phyloP scores from a whole-genome alignment of 2,113 vertebrate species.

The Galbula dea region DNA sequence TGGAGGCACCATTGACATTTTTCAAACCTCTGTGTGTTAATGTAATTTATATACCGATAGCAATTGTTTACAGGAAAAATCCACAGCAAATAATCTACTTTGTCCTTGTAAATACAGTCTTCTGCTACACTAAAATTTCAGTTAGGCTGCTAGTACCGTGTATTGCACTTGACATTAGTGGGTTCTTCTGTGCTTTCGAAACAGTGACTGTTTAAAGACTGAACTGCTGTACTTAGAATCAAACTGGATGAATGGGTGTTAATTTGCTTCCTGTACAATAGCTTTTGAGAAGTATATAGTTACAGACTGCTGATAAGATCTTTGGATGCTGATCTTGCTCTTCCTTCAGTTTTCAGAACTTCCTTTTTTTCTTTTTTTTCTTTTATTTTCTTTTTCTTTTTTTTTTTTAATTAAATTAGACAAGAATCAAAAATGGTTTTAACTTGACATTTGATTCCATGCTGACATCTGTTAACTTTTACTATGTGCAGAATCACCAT shows the following conservation, averaged over 20 bases:
- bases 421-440: neutral
- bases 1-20: neutral
- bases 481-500: neutral
- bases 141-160: neutral
- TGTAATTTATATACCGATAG: neutral
- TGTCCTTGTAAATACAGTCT: neutral
- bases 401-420: neutral
- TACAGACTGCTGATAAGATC: neutral
- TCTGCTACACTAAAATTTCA: neutral
- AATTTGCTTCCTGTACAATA: neutral
- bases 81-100: neutral
- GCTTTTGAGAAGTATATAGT: neutral
- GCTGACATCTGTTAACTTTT: neutral
- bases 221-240: neutral
- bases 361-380: neutral
- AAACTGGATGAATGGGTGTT: neutral
- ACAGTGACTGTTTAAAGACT: neutral
- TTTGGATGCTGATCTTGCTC: accelerated
- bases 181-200: neutral
- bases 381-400: neutral
- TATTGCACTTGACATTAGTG: neutral
- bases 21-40: neutral
- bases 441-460: neutral
- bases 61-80: neutral
- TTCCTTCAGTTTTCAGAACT: neutral